Base-by-base conservation (phyloP, 2,113 vertebrate genomes). In the Etheostoma cragini region DNA sequence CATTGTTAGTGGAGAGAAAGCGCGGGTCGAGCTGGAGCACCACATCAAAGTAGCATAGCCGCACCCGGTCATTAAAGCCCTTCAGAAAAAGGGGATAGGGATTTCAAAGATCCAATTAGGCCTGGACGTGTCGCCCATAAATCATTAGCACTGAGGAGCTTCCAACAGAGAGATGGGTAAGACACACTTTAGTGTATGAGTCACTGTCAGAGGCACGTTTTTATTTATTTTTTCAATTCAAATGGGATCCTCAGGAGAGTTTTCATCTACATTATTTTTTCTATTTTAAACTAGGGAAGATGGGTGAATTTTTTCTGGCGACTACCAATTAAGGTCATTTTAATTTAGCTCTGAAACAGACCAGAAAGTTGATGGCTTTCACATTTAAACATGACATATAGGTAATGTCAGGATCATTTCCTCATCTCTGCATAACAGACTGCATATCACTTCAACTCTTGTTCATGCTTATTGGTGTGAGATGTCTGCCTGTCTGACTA, bases 61-160 rank as follows among this genome's bases (percentile, higher is more conserved):
- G 26, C 65, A 35, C 60, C 49, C 30, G 11, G 56, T 73, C 76
- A 57, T 86, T 85, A 74, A 75, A 86, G 77, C 82, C 71, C 76
- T 50, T 84, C 80, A 82, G 58, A 92, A 58, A 77, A 83, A 82
- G 69, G 42, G 60, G 64, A 47, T 72, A 61, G 80, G 79, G 85
- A 78, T 88, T 88, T 92, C 81, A 89, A 87, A 87, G 67, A 80
- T 84, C 77, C 78, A 91, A 92, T 94, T 91, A 93, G 87, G 72
- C 54, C 64, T 17, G 60, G 67, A 83, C 72, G 24, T 81, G 67
- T 86, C 49, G 10, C 54, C 83, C 81, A 87, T 90, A 83, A 87
- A 90, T 91, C 84, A 87, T 86, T 82, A 82, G 69, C 4, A 50
- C 77, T 69, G 56, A 81, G 60, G 82, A 83, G 66, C 60, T 57